A percentile compares a stretch with the other conserved stretches of the same genome.
phyloP scores from a whole-genome alignment of 2,797 vertebrate species.

The Capromys pilorides region DNA sequence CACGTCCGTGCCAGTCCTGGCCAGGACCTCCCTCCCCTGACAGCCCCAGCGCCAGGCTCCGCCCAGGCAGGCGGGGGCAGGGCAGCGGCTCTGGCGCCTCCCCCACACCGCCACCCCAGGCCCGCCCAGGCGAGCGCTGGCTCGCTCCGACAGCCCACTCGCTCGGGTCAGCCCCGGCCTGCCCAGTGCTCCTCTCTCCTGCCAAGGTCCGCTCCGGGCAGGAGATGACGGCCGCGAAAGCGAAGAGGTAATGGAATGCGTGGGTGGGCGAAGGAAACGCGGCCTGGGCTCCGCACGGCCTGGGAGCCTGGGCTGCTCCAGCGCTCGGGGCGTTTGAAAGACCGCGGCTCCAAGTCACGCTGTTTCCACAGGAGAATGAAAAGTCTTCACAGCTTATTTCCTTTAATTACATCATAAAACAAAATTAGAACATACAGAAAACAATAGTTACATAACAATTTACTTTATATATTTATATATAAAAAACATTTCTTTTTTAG shows the following conservation, averaged over 20 bases:
- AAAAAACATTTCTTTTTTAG: conserved; percentile 76
- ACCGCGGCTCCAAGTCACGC: conserved; percentile 44
- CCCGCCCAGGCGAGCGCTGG: too few species aligned
- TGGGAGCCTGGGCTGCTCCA: background rate
- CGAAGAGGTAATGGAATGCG: background rate
- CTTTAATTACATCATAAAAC: conserved; percentile 83
- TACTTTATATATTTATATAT: conserved; percentile 82
- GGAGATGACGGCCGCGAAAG: background rate
- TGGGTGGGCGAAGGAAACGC: background rate
- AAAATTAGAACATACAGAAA: conserved; percentile 83
- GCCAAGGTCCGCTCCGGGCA: background rate
- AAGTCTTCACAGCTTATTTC: conserved; percentile 81
- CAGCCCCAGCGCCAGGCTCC: background rate
- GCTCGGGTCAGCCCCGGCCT: background rate
- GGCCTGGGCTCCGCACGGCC: conserved; percentile 2
- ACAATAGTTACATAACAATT: conserved; percentile 83
- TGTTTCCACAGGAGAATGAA: conserved; percentile 72
- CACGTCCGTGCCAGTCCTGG: background rate
- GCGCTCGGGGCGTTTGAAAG: conserved; percentile 14
- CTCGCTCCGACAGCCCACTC: too few species aligned
- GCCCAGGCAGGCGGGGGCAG: fast-evolving
- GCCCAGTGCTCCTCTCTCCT: background rate
- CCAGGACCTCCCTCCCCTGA: background rate
- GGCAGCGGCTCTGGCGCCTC: background rate
- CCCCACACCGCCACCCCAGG: too few species aligned